A percentile compares a stretch with the other conserved stretches of the same genome.
Conservation (phyloP, 2,888 invertebrate genomes). For the Andricus quercusramuli region DNA sequence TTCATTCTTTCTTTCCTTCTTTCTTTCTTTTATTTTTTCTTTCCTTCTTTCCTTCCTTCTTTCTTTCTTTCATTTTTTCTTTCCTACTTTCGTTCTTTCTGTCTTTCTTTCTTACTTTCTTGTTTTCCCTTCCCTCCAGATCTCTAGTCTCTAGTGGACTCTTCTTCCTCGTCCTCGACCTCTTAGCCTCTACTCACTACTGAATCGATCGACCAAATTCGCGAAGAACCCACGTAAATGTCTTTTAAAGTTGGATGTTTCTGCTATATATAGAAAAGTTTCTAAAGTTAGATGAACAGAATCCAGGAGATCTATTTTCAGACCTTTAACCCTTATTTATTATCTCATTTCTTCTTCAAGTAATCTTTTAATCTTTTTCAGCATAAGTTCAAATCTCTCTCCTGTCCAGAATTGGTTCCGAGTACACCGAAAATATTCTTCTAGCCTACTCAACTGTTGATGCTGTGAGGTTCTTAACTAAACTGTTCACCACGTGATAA, state of each 20-base stretch:
- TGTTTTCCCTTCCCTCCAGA: conserved; percentile 30
- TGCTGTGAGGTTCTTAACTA: no score
- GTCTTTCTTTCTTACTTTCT: conserved; percentile 15
- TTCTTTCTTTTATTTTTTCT: neutral
- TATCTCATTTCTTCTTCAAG: no score
- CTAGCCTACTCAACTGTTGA: no score
- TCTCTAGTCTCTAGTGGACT: neutral
- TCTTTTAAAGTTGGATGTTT: conserved; percentile 1
- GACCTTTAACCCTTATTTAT: neutral
- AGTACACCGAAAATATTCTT: no score
- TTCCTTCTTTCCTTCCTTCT: conserved; percentile 20
- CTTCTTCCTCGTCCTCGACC: conserved; percentile 9
- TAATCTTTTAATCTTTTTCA: no score
- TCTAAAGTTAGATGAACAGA: neutral
- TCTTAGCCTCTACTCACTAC: neutral
- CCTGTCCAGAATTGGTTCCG: no score
- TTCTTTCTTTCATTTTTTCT: conserved; percentile 43
- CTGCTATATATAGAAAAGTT: neutral
- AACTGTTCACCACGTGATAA: no score
- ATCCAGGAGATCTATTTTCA: neutral
- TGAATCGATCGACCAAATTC: conserved; percentile 30
- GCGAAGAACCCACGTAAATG: neutral
- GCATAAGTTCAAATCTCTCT: no score
- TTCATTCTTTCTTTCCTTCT: no score
- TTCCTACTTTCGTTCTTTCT: conserved; percentile 42